A percentile compares a stretch with the other conserved stretches of the same genome.
Conservation (phyloP, 1,140 invertebrate species). For the Daktulosphaira vitifoliae region DNA sequence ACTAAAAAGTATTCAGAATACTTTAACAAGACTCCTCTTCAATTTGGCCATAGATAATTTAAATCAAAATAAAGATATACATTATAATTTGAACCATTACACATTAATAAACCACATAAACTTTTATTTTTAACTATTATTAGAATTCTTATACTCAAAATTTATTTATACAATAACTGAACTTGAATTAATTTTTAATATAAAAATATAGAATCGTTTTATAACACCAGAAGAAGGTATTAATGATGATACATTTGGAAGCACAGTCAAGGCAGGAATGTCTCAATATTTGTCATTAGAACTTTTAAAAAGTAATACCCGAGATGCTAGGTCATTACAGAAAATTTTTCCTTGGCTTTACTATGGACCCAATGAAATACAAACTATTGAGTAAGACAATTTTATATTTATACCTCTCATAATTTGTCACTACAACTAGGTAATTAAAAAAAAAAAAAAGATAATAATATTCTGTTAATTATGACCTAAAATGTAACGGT, state of each 20-base stretch:
- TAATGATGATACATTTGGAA: slow-evolving; percentile 91
- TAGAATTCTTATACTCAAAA: no score
- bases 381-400: slow-evolving; percentile 50
- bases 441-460: background rate
- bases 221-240: slow-evolving; percentile 68
- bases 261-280: slow-evolving; percentile 87
- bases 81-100: no score
- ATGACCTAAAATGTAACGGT: background rate
- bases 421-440: background rate
- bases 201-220: slow-evolving; percentile 59
- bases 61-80: no score
- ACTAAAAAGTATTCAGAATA: no score
- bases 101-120: no score
- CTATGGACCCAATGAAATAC: slow-evolving; percentile 65
- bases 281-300: slow-evolving; percentile 92
- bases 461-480: background rate
- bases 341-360: slow-evolving; percentile 89
- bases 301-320: slow-evolving; percentile 73
- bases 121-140: no score
- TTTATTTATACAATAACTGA: no score
- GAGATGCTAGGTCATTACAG: slow-evolving; percentile 74
- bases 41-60: no score
- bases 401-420: no score
- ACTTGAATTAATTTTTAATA: no score
- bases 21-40: no score